Percentiles rank a stretch among this genome's conserved stretches.
Evolutionary conservation across 2,888 invertebrate species (phyloP).

Genomic region (Epinotia brunnichana): DNA sequence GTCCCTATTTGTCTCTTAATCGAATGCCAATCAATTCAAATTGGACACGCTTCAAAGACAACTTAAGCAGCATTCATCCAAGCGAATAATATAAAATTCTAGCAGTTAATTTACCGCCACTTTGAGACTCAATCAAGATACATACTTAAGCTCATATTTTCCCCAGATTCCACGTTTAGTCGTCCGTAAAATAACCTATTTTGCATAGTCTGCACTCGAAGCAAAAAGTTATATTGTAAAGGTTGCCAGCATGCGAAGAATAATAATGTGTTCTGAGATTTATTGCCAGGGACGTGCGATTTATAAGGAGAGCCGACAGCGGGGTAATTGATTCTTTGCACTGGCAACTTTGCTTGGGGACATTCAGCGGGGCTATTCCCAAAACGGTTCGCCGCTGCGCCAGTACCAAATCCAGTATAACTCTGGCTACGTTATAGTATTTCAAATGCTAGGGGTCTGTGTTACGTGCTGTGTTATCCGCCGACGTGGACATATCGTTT

Average conservation of each 20-base stretch:
- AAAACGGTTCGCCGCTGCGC: not conserved
- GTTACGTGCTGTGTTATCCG: not conserved
- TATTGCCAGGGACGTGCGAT: constrained; percentile 57
- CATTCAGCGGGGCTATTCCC: not conserved
- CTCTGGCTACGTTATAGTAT: not conserved
- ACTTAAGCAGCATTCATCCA: not conserved
- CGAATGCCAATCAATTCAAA: constrained; percentile 13
- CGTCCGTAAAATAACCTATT: constrained; percentile 35
- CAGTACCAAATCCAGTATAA: not conserved
- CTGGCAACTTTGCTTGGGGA: constrained; percentile 43
- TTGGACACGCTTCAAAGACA: not conserved
- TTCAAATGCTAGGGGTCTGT: not conserved
- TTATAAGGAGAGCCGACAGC: constrained; percentile 61
- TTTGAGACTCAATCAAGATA: not conserved
- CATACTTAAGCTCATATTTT: constrained; percentile 43
- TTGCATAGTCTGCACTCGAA: constrained; percentile 30
- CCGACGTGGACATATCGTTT: not conserved
- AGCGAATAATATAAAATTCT: not conserved
- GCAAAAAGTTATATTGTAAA: constrained; percentile 43
- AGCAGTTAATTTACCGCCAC: not conserved
- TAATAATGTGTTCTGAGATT: constrained; percentile 51
- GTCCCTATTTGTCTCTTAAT: too few relatives aligned
- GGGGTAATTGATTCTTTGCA: constrained; percentile 61
- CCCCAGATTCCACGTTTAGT: constrained; percentile 43
- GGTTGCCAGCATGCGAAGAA: constrained; percentile 39